phyloP scores from a whole-genome alignment of 2,888 invertebrate genomes.

The Hololepta plana region DNA sequence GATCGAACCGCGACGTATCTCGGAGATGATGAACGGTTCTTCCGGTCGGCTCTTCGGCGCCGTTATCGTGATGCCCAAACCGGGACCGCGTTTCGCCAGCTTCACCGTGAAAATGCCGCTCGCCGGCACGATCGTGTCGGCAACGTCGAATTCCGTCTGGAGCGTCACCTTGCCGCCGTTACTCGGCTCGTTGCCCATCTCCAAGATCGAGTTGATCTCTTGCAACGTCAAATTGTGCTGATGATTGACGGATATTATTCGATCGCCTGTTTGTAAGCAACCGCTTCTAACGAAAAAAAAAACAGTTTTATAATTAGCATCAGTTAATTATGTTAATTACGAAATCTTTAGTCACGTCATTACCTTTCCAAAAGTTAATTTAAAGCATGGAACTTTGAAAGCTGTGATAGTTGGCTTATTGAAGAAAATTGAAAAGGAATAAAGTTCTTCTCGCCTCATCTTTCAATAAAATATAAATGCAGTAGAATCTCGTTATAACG shows the following conservation, averaged over 20 bases:
- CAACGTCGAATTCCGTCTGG: conserved; percentile 77
- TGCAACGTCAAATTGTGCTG: conserved; percentile 45
- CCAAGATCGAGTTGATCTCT: conserved; percentile 33
- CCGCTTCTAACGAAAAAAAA: conserved; percentile 35
- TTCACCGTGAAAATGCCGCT: conserved; percentile 84
- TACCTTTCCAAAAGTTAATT: background rate
- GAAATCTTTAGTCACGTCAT: background rate
- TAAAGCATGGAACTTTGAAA: background rate
- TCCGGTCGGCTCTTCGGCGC: conserved; percentile 33
- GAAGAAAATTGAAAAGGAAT: too few species aligned
- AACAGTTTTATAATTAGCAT: background rate
- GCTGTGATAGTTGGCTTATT: too few species aligned
- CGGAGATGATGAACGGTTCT: conserved; percentile 70
- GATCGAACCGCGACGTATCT: conserved; percentile 76
- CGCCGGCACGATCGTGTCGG: conserved; percentile 78
- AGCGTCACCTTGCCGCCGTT: conserved; percentile 51
- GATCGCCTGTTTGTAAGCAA: conserved; percentile 61
- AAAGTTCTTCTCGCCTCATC: too few species aligned
- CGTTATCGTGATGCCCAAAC: conserved; percentile 81
- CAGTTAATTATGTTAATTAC: background rate
- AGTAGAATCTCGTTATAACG: too few species aligned
- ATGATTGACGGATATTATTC: conserved; percentile 71
- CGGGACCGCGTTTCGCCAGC: conserved; percentile 59
- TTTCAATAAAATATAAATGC: too few species aligned
- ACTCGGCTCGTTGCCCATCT: conserved; percentile 32